Percentiles rank a stretch among this genome's conserved stretches.
phyloP scores from a whole-genome alignment of 2,113 vertebrate genomes.

The Pipra filicauda region DNA sequence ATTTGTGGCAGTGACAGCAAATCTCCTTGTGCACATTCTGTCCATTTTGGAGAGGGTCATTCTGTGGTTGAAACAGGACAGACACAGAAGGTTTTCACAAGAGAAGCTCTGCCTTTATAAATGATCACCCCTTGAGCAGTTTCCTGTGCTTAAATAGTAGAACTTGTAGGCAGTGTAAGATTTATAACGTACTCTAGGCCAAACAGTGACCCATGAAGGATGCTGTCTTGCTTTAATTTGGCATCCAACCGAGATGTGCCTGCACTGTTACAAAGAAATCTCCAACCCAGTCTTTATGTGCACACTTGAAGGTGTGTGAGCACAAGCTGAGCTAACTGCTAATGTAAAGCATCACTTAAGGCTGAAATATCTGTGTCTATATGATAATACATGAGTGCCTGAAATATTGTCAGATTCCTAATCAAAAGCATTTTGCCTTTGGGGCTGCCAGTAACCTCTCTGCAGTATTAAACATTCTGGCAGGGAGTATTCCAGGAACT shows the following conservation, averaged over 20 bases:
- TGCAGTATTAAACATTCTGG: slow-evolving; percentile 8
- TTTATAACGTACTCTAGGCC: slow-evolving; percentile 52
- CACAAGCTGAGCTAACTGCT: background rate
- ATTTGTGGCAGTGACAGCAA: slow-evolving; percentile 3
- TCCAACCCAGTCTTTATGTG: background rate
- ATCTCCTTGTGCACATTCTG: slow-evolving; percentile 28
- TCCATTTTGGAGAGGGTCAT: background rate
- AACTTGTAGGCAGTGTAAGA: slow-evolving; percentile 37
- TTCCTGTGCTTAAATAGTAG: slow-evolving; percentile 47
- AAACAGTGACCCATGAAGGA: slow-evolving; percentile 61
- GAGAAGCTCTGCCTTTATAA: slow-evolving; percentile 33
- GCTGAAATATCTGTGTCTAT: slow-evolving; percentile 6
- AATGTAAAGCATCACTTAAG: background rate
- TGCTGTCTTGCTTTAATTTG: slow-evolving; percentile 47
- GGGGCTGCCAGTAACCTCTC: background rate
- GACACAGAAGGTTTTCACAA: slow-evolving; percentile 39
- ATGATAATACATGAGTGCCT: background rate
- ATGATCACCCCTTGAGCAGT: slow-evolving; percentile 49
- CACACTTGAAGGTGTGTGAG: background rate
- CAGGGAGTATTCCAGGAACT: slow-evolving; percentile 5
- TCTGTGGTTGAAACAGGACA: background rate
- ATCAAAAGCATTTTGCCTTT: slow-evolving; percentile 22
- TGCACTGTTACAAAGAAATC: slow-evolving; percentile 14
- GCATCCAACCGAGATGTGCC: slow-evolving; percentile 14
- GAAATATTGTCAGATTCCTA: slow-evolving; percentile 25